Percentiles rank a stretch among this genome's conserved stretches.
Evolutionary conservation across 2,888 invertebrate species (phyloP).

Genomic region (Oscheius sp.): DNA sequence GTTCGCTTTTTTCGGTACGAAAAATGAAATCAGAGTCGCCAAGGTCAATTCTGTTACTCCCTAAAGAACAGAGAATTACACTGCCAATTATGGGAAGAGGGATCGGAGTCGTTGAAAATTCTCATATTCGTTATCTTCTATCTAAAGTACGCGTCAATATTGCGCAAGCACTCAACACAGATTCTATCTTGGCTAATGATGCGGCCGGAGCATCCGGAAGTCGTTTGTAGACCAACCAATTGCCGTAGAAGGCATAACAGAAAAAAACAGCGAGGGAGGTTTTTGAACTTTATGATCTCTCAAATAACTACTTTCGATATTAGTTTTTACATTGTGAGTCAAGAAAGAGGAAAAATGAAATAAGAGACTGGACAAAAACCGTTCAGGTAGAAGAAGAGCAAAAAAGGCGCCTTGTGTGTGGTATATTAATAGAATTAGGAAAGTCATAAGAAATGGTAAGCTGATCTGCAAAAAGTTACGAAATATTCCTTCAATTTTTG

Average conservation of each 20-base stretch:
- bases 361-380: no score
- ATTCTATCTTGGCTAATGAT: slow-evolving; percentile 29
- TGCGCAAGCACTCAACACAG: slow-evolving; percentile 28
- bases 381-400: no score
- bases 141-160: slow-evolving; percentile 30
- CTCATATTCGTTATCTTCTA: slow-evolving; percentile 27
- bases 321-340: no score
- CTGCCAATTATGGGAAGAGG: neutral
- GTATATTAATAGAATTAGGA: no score
- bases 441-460: neutral
- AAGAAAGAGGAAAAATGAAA: no score
- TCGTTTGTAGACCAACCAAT: slow-evolving; percentile 21
- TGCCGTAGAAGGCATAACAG: slow-evolving; percentile 1
- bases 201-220: slow-evolving; percentile 27
- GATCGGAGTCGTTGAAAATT: slow-evolving; percentile 14
- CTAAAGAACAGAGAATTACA: no score
- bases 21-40: no score
- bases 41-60: no score
- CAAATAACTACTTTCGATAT: no score
- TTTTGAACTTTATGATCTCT: no score
- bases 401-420: no score
- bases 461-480: neutral
- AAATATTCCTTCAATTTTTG: neutral
- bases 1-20: neutral
- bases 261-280: no score